A percentile compares a stretch with the other conserved stretches of the same genome.
These are phyloP conservation scores for Endomychus coccineus DNA, from an alignment of 2,888 invertebrate species.

Conservation along the genomic window DNA sequence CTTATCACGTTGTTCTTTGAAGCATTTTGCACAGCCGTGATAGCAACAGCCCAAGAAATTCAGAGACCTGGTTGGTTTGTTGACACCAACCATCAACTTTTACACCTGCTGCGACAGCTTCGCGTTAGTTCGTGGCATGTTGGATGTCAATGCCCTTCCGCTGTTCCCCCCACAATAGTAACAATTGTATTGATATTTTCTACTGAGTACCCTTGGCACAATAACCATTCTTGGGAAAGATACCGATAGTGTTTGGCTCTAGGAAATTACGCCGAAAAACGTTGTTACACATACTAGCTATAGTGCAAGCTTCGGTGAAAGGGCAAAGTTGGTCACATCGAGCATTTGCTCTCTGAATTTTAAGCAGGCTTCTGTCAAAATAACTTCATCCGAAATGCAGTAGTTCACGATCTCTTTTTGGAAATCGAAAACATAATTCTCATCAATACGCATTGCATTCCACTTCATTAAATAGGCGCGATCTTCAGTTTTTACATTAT, in stretches of 20 bases:
- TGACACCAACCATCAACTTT: no score
- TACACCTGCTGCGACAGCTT: not conserved
- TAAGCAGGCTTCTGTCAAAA: slow-evolving; percentile 26
- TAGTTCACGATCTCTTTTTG: slow-evolving; percentile 26
- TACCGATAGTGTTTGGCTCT: not conserved
- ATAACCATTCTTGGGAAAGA: slow-evolving; percentile 1
- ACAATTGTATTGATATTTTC: slow-evolving; percentile 1
- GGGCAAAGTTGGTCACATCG: slow-evolving; percentile 14
- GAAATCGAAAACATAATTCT: no score
- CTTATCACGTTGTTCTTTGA: no score
- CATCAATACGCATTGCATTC: slow-evolving; percentile 12
- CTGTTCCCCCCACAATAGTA: not conserved
- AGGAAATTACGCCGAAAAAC: slow-evolving; percentile 2
- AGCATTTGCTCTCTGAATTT: slow-evolving; percentile 26
- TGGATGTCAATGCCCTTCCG: not conserved
- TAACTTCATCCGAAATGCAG: slow-evolving; percentile 25
- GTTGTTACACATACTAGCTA: not conserved
- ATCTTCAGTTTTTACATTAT: slow-evolving; percentile 10
- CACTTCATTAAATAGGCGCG: slow-evolving; percentile 15
- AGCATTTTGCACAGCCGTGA: not conserved
- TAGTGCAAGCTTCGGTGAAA: no score
- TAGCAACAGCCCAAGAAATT: slow-evolving; percentile 1
- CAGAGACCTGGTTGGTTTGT: not conserved
- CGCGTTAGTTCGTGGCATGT: not conserved
- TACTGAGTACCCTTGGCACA: not conserved